A percentile compares a stretch with the other conserved stretches of the same genome.
Evolutionary conservation across 1,140 invertebrate species (phyloP).

Genomic region (Drosophila quadrilineata): DNA sequence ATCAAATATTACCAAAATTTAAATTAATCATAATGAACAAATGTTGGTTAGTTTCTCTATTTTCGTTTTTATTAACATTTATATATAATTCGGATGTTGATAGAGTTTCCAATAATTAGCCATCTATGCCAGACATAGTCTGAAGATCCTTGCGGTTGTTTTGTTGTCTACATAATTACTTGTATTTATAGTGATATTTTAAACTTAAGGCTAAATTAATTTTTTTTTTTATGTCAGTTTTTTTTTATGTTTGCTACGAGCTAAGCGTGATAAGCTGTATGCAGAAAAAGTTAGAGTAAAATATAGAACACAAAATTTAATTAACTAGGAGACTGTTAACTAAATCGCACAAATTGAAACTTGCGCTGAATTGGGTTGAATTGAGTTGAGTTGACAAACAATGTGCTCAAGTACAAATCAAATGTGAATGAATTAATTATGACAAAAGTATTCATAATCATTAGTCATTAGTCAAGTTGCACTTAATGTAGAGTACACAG

Average conservation of each 20-base stretch:
- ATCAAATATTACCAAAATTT: too few relatives aligned
- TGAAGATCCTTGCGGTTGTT: conserved; percentile 1
- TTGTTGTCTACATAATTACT: too few relatives aligned
- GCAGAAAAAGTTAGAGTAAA: conserved; percentile 41
- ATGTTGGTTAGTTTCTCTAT: conserved; percentile 44
- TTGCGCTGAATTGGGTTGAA: too few relatives aligned
- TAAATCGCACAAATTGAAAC: too few relatives aligned
- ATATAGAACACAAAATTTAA: conserved; percentile 57
- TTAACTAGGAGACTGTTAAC: too few relatives aligned
- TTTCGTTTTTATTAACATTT: conserved; percentile 71
- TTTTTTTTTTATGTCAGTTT: too few relatives aligned
- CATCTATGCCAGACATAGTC: conserved; percentile 26
- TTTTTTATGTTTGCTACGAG: conserved; percentile 61
- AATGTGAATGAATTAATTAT: too few relatives aligned
- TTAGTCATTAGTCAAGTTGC: conserved; percentile 32
- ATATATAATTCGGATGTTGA: conserved; percentile 65
- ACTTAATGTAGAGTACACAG: conserved; percentile 20
- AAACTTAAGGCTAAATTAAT: conserved; percentile 55
- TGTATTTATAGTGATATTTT: conserved; percentile 27
- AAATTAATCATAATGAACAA: too few relatives aligned
- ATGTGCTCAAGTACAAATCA: too few relatives aligned
- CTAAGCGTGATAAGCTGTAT: conserved; percentile 63
- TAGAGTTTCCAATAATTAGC: conserved; percentile 64
- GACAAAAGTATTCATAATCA: conserved; percentile 20
- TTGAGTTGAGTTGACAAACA: too few relatives aligned